Evolutionary conservation across 1,140 invertebrate genomes (phyloP).

Genomic region (Phymastichus coffea): DNA sequence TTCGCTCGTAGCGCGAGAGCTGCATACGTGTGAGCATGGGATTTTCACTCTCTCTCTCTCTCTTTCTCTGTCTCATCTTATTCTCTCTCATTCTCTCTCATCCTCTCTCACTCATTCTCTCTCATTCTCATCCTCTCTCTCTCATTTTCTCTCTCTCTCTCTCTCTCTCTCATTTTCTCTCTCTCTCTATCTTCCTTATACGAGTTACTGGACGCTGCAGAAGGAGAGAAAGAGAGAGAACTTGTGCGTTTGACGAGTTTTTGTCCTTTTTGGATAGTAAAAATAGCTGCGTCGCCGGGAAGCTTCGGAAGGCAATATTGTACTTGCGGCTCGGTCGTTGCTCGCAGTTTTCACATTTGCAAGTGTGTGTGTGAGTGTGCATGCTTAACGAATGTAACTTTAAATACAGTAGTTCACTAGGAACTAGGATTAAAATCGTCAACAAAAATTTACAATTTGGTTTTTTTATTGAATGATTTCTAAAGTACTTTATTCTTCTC

Average conservation of each 20-base stretch:
- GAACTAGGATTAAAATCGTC: too few relatives aligned
- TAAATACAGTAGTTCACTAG: too few relatives aligned
- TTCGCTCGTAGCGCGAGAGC: background rate
- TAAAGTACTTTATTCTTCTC: too few relatives aligned
- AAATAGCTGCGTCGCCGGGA: conserved; percentile 22
- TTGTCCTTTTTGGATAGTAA: conserved; percentile 19
- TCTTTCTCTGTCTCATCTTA: conserved; percentile 15
- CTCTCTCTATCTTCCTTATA: background rate
- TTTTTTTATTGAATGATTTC: too few relatives aligned
- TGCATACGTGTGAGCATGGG: too few relatives aligned
- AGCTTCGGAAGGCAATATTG: conserved; percentile 3
- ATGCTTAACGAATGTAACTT: too few relatives aligned
- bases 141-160: background rate
- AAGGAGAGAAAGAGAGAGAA: background rate
- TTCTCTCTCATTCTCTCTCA: background rate
- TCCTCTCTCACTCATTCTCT: background rate
- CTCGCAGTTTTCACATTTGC: background rate
- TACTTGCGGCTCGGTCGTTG: background rate
- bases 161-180: background rate
- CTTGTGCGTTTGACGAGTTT: background rate
- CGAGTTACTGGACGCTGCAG: background rate
- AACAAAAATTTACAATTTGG: too few relatives aligned
- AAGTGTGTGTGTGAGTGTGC: too few relatives aligned
- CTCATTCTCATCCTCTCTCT: background rate
- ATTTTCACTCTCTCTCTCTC: background rate